Evolutionary conservation across 2,888 invertebrate genomes (phyloP).

Genomic region (Cheilosia pagana): DNA sequence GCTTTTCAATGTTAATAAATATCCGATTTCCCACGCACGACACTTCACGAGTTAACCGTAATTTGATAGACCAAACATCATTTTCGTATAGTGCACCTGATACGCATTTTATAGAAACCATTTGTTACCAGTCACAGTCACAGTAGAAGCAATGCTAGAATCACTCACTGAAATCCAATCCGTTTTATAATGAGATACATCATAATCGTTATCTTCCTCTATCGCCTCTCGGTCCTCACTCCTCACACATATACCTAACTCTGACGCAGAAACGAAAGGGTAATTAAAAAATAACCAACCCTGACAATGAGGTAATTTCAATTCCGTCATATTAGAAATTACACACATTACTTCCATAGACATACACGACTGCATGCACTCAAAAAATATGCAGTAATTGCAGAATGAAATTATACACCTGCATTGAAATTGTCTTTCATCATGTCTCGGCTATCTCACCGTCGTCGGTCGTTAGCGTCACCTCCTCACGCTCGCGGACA

Average conservation of each 20-base stretch:
- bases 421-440: slow-evolving; percentile 52
- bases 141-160: too few species aligned
- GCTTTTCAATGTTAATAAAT: too few species aligned
- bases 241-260: background rate
- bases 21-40: too few species aligned
- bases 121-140: too few species aligned
- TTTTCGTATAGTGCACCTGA: too few species aligned
- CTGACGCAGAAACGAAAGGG: background rate
- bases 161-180: background rate
- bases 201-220: background rate
- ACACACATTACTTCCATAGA: slow-evolving; percentile 32
- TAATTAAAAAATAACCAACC: slow-evolving; percentile 44
- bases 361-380: slow-evolving; percentile 19
- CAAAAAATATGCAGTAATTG: slow-evolving; percentile 64
- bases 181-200: background rate
- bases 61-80: too few species aligned
- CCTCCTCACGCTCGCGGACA: slow-evolving; percentile 9
- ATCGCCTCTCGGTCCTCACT: background rate
- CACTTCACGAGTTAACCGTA: too few species aligned
- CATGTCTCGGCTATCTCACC: slow-evolving; percentile 60
- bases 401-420: slow-evolving; percentile 67
- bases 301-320: slow-evolving; percentile 70
- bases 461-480: slow-evolving; percentile 20
- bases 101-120: too few species aligned
- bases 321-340: slow-evolving; percentile 66